Percentiles rank a stretch among this genome's conserved stretches.
These are phyloP conservation scores for Aphodius granarius DNA, from an alignment of 2,888 invertebrate genomes.

Conservation along the genomic window DNA sequence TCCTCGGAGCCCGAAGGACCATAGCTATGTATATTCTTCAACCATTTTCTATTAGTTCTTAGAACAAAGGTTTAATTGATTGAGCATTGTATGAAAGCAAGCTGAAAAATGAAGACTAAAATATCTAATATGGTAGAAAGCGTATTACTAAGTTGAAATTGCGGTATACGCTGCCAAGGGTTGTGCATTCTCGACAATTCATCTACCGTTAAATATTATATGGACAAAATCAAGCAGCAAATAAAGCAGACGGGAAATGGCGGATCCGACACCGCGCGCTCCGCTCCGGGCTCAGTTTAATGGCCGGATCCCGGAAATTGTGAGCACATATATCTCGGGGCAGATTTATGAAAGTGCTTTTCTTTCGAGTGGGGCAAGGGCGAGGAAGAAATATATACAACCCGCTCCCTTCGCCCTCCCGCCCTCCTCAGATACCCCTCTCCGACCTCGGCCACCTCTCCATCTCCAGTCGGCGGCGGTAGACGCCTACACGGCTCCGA, in stretches of 20 bases:
- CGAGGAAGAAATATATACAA: slow-evolving; percentile 53
- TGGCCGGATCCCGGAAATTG: slow-evolving; percentile 90
- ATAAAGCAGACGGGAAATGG: slow-evolving; percentile 49
- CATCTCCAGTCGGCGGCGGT: not conserved
- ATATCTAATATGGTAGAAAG: not conserved
- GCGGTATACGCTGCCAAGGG: not conserved
- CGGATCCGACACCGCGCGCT: slow-evolving; percentile 47
- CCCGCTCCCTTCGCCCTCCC: slow-evolving; percentile 40
- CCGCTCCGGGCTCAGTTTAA: slow-evolving; percentile 59
- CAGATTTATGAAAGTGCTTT: slow-evolving; percentile 87
- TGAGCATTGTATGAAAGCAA: no score
- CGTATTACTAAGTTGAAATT: not conserved
- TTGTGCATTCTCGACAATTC: not conserved
- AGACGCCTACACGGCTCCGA: not conserved
- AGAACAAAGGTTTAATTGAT: not conserved
- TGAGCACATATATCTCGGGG: slow-evolving; percentile 87
- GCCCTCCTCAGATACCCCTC: not conserved
- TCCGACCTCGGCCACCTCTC: not conserved
- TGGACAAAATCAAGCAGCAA: slow-evolving; percentile 51
- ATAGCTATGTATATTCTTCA: not conserved
- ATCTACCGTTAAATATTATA: slow-evolving; percentile 12
- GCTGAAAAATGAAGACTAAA: not conserved
- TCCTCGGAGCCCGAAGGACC: not conserved
- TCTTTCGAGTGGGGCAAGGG: slow-evolving; percentile 50
- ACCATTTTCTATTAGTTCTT: not conserved